Base-by-base conservation (phyloP, 1,140 invertebrate genomes). In the Drosophila trapezifrons region DNA sequence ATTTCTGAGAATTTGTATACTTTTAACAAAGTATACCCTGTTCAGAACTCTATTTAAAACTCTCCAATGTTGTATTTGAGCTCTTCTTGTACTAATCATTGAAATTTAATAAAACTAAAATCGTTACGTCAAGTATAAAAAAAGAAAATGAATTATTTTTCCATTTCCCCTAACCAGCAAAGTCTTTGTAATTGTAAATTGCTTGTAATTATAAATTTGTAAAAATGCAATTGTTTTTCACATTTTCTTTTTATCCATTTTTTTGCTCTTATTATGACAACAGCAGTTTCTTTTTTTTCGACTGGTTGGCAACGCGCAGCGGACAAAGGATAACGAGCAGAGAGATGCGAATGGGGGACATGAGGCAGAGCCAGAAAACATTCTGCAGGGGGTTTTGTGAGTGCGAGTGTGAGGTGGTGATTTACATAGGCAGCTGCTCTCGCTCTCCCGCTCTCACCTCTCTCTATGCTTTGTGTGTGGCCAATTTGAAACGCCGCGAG, bases 311-410 rank as follows among this genome's bases (percentile, higher is more conserved):
- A 85, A 85, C 81, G 81, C 80, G 77, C 73, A 78, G 80, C 47
- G 79, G 63, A 67, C 80, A 82, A 82, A 87, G 83, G 83, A 87
- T 80, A 86, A 86, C 79, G 82, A 79, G 83, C 82, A 82, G 66
- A 76, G 78, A 54, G 67, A 76, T 60, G 70, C 72, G 70, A 73
- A 82, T 81, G 64, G 55, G 54, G 55, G 47, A 67, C 60, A 67
- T 15, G 46, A 65, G 49, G 42, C 58, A 65, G 46, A 77, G 47
- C 40, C 47, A 40, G 65, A 76, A 76, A 76, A 76, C 72, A 76
- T 67, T 27, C 43, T 57, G 73, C 38, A 54, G 62, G 65, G 59
- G 47, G 63, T 58, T 51, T 40, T 38, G 35, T 17, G 51, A 38
- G 49, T 42, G 59, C 45, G 58, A 40, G 29, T 32, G 37, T 13